Percentiles rank a stretch among this genome's conserved stretches.
Evolutionary conservation across 2,113 vertebrate species (phyloP).

Genomic region (Brachionichthys hirsutus): DNA sequence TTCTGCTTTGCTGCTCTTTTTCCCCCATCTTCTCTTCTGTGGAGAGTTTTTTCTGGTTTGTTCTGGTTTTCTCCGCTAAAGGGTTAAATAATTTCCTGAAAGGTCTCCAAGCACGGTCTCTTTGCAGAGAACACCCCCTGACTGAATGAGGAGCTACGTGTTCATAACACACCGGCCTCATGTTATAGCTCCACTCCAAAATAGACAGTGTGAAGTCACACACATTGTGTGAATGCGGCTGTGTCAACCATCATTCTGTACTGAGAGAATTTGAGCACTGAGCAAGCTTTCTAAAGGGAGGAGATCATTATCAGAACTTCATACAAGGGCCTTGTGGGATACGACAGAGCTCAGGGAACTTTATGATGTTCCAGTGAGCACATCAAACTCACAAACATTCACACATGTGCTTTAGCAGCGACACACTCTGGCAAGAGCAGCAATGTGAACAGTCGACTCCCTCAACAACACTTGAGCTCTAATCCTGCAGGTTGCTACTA

Average conservation of each 20-base stretch:
- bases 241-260: constrained; percentile 39
- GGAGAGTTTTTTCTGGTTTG: neutral
- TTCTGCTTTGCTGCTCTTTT: neutral
- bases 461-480: neutral
- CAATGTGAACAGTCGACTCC: too few species aligned
- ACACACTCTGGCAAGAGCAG: too few species aligned
- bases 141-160: neutral
- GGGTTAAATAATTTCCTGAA: neutral
- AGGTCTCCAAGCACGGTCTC: neutral
- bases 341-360: too few species aligned
- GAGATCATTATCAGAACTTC: constrained; percentile 1
- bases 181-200: constrained; percentile 35
- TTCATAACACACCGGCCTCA: constrained; percentile 23
- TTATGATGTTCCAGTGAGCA: constrained; percentile 8
- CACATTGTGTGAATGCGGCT: constrained; percentile 34
- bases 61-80: neutral
- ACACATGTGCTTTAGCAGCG: neutral
- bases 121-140: neutral
- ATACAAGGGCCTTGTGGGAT: neutral
- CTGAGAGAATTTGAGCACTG: constrained; percentile 3
- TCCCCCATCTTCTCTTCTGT: neutral
- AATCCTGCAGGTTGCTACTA: constrained; percentile 84
- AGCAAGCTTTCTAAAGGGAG: neutral
- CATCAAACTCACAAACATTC: constrained; percentile 28
- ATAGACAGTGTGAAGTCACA: constrained; percentile 61